Base-by-base conservation (phyloP, 2,888 invertebrate genomes). In the Meliscaeva auricollis region DNA sequence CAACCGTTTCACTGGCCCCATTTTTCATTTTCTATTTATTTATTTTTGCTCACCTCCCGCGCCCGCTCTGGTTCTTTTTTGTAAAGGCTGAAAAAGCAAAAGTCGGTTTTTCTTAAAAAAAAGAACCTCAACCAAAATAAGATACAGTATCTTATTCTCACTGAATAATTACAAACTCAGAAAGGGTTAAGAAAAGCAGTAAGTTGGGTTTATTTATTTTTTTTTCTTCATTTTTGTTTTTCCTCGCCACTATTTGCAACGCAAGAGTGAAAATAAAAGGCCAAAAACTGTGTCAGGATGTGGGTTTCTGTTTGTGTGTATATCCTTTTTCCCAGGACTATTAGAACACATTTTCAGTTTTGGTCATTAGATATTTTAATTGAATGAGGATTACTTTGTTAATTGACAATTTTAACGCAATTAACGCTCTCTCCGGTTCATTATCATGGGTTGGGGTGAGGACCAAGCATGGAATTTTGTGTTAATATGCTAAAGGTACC, bases 351-450 rank as follows among this genome's bases (percentile, higher is more conserved):
- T 76, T 72, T 78, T 73, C 78, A 79, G 74, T 58, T 70, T 83
- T 74, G 68, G 69, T 78, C 74, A 68, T 79, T 78, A 74, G 80
- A 80, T 80, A 80, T 72, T 80, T 80, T 84, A 84, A 84, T 84
- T 84, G 80, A 80, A 84, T 84, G 84, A 75, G 80, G 80, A 84
- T 84, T 84, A 76, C 84, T 84, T 76, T 68, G 84, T 84, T 80
- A 84, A 84, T 84, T 84, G 84, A 84, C 84, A 84, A 84, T 84
- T 84, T 84, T 68, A 76, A 84, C 46, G 64, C 84, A 75, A 75
- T 84, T 80, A 80, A 80, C 52, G 48, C 44, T 66, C 30, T 66
- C 30, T 69, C 32, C 22, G 41, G 6, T 20, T 32, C 26, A 11
- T 13, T 11, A 13, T 38, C 2, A 26, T 8, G 20, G 50, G 30